Percentiles rank a stretch among this genome's conserved stretches.
Evolutionary conservation across 2,113 vertebrate species (phyloP).

Genomic region (Camelus bactrianus): DNA sequence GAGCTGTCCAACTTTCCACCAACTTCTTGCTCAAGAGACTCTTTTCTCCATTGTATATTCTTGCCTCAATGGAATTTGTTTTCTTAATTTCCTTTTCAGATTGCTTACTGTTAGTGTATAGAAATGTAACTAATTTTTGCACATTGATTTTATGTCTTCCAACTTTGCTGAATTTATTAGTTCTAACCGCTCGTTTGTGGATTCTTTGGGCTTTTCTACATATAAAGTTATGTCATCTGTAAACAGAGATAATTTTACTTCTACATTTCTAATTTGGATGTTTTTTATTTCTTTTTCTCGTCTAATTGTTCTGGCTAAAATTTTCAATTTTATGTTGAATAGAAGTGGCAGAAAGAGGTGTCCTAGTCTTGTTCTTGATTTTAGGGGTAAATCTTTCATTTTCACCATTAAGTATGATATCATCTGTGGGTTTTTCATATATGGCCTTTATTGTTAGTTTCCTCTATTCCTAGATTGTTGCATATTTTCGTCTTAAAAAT

Average conservation of each 20-base stretch:
- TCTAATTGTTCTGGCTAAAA: neutral
- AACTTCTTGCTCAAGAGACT: neutral
- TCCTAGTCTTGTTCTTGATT: neutral
- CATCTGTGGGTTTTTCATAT: neutral
- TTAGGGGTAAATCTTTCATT: neutral
- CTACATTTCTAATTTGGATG: neutral
- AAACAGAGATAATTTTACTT: neutral
- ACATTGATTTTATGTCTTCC: neutral
- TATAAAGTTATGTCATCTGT: neutral
- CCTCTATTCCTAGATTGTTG: neutral
- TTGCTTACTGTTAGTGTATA: neutral
- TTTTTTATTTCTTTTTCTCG: neutral
- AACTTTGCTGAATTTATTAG: neutral
- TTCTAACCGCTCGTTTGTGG: neutral
- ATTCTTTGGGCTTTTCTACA: neutral
- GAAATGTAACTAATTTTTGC: neutral
- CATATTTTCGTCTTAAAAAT: neutral
- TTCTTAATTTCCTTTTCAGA: neutral
- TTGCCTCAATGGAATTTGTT: neutral
- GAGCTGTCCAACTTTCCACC: neutral
- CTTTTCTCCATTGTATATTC: neutral
- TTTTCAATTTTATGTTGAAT: neutral
- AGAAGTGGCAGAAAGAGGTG: neutral
- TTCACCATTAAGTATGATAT: neutral
- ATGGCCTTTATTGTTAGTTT: neutral